Conservation (phyloP, 1,140 invertebrate genomes). For the Drosophila triauraria region DNA sequence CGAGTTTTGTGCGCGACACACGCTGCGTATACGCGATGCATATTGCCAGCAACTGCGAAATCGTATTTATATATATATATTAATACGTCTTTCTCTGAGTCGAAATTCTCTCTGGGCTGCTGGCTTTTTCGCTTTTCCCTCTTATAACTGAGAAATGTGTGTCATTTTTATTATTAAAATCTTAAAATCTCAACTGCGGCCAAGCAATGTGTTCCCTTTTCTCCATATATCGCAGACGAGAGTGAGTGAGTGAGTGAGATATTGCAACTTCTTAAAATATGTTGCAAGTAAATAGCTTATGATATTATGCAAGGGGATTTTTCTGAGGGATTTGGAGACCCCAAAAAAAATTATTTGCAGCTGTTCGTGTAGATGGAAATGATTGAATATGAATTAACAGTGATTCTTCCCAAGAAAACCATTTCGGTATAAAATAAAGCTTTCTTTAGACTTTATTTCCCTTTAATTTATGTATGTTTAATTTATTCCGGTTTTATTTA, state of each 20-base stretch:
- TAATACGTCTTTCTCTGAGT: slow-evolving; percentile 6
- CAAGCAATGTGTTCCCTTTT: slow-evolving; percentile 43
- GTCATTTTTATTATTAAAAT: slow-evolving; percentile 82
- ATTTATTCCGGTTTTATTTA: no score
- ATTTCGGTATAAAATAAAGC: not conserved
- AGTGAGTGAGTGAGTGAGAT: slow-evolving; percentile 10
- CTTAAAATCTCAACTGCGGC: slow-evolving; percentile 62
- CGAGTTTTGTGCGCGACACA: slow-evolving; percentile 24
- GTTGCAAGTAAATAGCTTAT: slow-evolving; percentile 36
- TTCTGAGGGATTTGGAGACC: not conserved
- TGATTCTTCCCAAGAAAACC: no score
- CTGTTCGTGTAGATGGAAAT: not conserved
- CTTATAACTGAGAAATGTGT: slow-evolving; percentile 56
- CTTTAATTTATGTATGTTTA: no score
- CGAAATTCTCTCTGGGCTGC: slow-evolving; percentile 37
- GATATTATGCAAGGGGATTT: slow-evolving; percentile 25
- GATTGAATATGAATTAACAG: not conserved
- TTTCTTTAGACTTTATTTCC: not conserved
- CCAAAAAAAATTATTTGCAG: not conserved
- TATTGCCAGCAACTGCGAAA: slow-evolving; percentile 46
- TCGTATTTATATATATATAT: slow-evolving; percentile 63
- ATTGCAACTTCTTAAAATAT: slow-evolving; percentile 31
- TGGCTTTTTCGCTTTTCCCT: slow-evolving; percentile 11
- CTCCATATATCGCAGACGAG: slow-evolving; percentile 11
- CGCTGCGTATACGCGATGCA: slow-evolving; percentile 43